These are phyloP conservation scores for Chironomus striatipennis DNA, from an alignment of 1,140 invertebrate species.

Conservation along the genomic window DNA sequence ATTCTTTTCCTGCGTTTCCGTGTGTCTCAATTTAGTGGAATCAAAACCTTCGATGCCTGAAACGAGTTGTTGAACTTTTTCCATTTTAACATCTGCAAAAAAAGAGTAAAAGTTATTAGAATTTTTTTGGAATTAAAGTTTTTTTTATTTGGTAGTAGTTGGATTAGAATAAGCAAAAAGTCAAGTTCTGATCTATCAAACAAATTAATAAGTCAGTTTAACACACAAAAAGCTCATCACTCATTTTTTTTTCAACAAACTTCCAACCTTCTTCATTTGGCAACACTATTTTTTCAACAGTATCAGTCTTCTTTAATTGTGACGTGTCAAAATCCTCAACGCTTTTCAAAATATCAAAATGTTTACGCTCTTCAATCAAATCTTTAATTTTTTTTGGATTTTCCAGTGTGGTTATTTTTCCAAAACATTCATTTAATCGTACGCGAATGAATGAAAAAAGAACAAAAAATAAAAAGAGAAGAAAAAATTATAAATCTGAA, in stretches of 20 bases:
- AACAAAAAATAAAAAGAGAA: too few species aligned
- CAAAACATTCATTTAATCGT: too few species aligned
- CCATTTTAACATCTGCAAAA: constrained; percentile 68
- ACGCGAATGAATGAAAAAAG: too few species aligned
- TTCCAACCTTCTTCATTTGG: constrained; percentile 67
- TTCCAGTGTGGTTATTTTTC: neutral
- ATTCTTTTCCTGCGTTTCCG: constrained; percentile 88
- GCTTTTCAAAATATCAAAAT: constrained; percentile 61
- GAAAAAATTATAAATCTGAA: too few species aligned
- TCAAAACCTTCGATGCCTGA: constrained; percentile 80
- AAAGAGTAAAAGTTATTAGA: constrained; percentile 27
- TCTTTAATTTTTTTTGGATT: constrained; percentile 46
- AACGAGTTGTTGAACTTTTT: constrained; percentile 78
- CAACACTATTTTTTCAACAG: constrained; percentile 68
- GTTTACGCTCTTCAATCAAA: constrained; percentile 63
- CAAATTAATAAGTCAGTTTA: constrained; percentile 1
- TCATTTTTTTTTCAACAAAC: constrained; percentile 28
- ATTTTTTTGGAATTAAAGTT: neutral
- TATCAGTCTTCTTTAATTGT: constrained; percentile 63
- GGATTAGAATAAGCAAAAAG: neutral
- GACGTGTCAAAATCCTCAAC: constrained; percentile 63
- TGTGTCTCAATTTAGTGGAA: constrained; percentile 75
- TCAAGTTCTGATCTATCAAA: constrained; percentile 15
- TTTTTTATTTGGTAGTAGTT: neutral
- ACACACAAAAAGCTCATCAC: neutral